Conservation (phyloP, 1,140 invertebrate species). For the Orchestia grillus region DNA sequence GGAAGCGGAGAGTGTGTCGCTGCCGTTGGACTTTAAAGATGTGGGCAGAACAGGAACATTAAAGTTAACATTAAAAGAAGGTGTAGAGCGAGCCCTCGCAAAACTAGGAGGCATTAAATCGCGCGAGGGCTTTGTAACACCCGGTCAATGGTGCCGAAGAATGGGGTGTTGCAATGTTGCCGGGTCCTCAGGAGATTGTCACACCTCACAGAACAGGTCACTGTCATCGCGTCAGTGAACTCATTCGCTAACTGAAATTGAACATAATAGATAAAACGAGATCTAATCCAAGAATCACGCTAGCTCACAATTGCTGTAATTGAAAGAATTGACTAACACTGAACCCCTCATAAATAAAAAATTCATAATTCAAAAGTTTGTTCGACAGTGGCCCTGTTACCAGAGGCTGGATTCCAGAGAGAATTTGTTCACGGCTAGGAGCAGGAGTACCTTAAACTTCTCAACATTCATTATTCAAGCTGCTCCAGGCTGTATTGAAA, state of each 20-base stretch:
- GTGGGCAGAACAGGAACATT: constrained; percentile 20
- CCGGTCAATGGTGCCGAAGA: constrained; percentile 48
- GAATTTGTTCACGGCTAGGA: background rate
- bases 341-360: background rate
- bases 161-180: constrained; percentile 17
- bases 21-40: constrained; percentile 26
- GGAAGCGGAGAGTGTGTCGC: background rate
- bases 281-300: background rate
- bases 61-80: constrained; percentile 39
- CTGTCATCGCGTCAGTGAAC: background rate
- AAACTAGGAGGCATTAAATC: constrained; percentile 32
- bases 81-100: background rate
- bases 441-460: background rate
- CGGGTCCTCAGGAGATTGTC: background rate
- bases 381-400: background rate
- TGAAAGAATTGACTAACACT: background rate
- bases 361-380: background rate
- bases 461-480: background rate
- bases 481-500: background rate
- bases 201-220: background rate
- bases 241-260: background rate
- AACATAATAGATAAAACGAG: background rate
- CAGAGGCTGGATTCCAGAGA: background rate
- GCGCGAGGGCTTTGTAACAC: constrained; percentile 25
- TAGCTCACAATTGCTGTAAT: background rate